These are phyloP conservation scores for Limosa lapponica DNA, from an alignment of 2,797 vertebrate species.

Conservation along the genomic window DNA sequence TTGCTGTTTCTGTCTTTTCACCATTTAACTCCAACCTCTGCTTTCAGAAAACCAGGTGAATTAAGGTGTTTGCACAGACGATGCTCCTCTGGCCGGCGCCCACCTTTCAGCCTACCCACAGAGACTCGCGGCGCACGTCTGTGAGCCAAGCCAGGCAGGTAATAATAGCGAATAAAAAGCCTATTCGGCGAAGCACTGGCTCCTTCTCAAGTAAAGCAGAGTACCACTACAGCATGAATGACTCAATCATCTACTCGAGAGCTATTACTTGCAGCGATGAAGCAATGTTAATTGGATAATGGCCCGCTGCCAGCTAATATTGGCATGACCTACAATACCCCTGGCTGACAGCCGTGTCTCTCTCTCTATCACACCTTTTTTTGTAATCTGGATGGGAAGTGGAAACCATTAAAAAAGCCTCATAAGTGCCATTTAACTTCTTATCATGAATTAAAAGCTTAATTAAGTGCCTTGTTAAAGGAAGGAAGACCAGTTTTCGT, in stretches of 20 bases:
- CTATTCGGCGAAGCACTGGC: conserved; percentile 61
- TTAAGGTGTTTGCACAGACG: background rate
- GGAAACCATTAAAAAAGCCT: conserved; percentile 76
- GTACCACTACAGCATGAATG: conserved; percentile 74
- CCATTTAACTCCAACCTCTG: background rate
- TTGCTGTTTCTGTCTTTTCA: conserved; percentile 17
- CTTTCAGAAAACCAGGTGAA: conserved; percentile 39
- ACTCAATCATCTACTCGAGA: conserved; percentile 79
- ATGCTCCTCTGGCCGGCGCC: conserved; percentile 7
- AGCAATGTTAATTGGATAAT: conserved; percentile 83
- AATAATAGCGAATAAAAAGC: conserved; percentile 68
- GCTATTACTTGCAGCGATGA: conserved; percentile 77
- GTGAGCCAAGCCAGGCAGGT: conserved; percentile 61
- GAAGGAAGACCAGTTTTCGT: conserved; percentile 72
- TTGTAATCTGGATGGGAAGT: conserved; percentile 77
- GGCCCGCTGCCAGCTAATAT: conserved; percentile 79
- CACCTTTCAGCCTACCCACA: background rate
- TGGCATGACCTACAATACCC: conserved; percentile 80
- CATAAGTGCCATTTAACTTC: conserved; percentile 78
- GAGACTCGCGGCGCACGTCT: background rate
- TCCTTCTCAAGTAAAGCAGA: conserved; percentile 71
- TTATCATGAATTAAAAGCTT: conserved; percentile 81
- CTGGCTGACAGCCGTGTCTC: conserved; percentile 74
- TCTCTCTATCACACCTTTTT: conserved; percentile 71
- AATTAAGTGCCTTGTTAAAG: conserved; percentile 78